Evolutionary conservation across 2,113 vertebrate genomes (phyloP), one percentile per base, ranked within the genome.

Genomic region (Rhabdomys dilectus): DNA sequence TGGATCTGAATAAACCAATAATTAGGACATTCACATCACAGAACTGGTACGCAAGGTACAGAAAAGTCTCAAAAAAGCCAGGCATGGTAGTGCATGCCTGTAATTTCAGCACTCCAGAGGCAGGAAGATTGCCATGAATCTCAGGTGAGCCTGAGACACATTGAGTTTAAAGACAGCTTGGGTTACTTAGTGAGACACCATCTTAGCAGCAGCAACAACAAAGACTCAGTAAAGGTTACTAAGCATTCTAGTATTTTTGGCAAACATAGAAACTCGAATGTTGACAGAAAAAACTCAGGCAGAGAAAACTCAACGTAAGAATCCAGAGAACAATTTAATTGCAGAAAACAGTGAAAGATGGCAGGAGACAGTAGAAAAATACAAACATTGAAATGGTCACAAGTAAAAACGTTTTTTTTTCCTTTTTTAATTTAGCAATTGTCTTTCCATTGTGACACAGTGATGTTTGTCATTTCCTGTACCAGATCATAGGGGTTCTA

Each of bases 211-310:
- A 51, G 12, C 10, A 58, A 58, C 31, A 87, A 68, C 21, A 77
- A 93, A 94, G 17, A 85, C 29, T 5, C 80, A 91, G 15, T 34
- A 90, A 88, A 86, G 24, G 19, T 36, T 22, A 56, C 9, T 10
- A 70, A 42, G 22, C 62, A 89, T 84, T 88, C 94, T 58, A 29
- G 45, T 56, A n/a, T 34, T 88, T 88, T 92, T 95, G 56, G 36
- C 68, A 93, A 92, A 90, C 51, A 93, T 22, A 58, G 62, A 78
- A 96, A 82, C 34, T 88, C 66, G 34, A 36, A 48, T 62, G n/a
- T 53, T 36, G 48, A 29, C 76, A 90, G 10, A 31, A 51, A 58
- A 45, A 76, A 51, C 17, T 17, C 93, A 96, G 62, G 24, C 24
- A 34, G 29, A 58, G 7, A 95, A 60, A 13, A 85, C 88, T 72